A percentile compares a stretch with the other conserved stretches of the same genome.
Evolutionary conservation across 2,113 vertebrate species (phyloP).

Genomic region (Perccottus glenii): DNA sequence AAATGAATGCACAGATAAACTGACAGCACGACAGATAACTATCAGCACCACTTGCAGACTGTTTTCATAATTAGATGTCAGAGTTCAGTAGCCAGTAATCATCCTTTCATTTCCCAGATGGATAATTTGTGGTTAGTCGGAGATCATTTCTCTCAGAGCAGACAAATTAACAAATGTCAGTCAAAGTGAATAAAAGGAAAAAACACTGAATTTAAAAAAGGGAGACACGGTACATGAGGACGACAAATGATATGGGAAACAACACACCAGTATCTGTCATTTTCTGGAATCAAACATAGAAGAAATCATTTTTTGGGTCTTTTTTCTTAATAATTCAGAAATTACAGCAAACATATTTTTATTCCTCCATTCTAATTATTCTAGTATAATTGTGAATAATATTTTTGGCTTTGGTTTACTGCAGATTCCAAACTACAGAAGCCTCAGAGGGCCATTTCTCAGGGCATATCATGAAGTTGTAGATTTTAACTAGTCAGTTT

Average conservation of each 20-base stretch:
- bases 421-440: too few species aligned
- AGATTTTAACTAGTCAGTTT: too few species aligned
- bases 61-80: conserved; percentile 59
- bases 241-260: conserved; percentile 23
- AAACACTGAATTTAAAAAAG: conserved; percentile 34
- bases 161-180: conserved; percentile 42
- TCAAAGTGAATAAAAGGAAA: conserved; percentile 20
- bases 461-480: too few species aligned
- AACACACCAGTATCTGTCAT: too few species aligned
- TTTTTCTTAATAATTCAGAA: too few species aligned
- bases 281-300: too few species aligned
- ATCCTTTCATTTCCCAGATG: conserved; percentile 27
- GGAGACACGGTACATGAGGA: conserved; percentile 22
- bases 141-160: conserved; percentile 3
- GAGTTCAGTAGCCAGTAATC: conserved; percentile 47
- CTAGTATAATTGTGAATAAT: too few species aligned
- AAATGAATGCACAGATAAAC: conserved; percentile 16
- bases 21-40: conserved; percentile 39
- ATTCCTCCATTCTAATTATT: too few species aligned
- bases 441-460: too few species aligned
- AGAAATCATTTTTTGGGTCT: too few species aligned
- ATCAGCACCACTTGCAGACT: conserved; percentile 49
- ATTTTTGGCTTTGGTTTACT: too few species aligned
- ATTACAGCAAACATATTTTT: too few species aligned
- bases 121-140: conserved; percentile 28